Evolutionary conservation across 35 echinoderm and acorn worm species (phyloP).

Genomic region (Heliocidaris erythrogramma): DNA sequence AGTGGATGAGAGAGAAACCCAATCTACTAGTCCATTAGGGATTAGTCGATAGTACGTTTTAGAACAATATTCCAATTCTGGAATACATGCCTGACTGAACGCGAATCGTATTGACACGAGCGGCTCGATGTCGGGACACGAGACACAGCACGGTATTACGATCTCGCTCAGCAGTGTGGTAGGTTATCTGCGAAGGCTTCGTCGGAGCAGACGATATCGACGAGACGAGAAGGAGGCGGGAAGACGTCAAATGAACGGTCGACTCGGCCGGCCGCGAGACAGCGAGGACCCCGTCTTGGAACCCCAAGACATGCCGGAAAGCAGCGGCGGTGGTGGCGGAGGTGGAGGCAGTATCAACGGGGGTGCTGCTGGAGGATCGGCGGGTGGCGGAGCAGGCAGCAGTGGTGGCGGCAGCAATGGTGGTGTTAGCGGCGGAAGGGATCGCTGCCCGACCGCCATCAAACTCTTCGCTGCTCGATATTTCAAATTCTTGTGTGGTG

Average conservation of each 20-base stretch:
- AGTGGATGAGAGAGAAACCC: conserved; percentile 14
- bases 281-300: conserved; percentile 44
- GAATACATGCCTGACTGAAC: conserved; percentile 23
- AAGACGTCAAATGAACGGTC: conserved; percentile 40
- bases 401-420: not conserved
- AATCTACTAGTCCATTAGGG: not conserved
- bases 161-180: conserved; percentile 44
- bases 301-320: conserved; percentile 26
- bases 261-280: not conserved
- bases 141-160: conserved; percentile 13
- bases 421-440: not conserved
- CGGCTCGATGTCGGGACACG: conserved; percentile 24
- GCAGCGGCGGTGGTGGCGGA: conserved; percentile 2
- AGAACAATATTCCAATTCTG: conserved; percentile 10
- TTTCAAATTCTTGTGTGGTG: conserved; percentile 48
- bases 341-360: not conserved
- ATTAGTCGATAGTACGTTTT: conserved; percentile 26
- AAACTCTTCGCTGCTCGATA: conserved; percentile 41
- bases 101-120: not conserved
- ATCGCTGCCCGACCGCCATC: conserved; percentile 31
- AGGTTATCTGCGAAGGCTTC: conserved; percentile 38
- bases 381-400: not conserved
- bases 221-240: conserved; percentile 44
- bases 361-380: not conserved
- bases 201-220: conserved; percentile 34